Evolutionary conservation across 2,113 vertebrate genomes (phyloP), one percentile per base, ranked within the genome.

Genomic region (Paramormyrops kingsleyae): DNA sequence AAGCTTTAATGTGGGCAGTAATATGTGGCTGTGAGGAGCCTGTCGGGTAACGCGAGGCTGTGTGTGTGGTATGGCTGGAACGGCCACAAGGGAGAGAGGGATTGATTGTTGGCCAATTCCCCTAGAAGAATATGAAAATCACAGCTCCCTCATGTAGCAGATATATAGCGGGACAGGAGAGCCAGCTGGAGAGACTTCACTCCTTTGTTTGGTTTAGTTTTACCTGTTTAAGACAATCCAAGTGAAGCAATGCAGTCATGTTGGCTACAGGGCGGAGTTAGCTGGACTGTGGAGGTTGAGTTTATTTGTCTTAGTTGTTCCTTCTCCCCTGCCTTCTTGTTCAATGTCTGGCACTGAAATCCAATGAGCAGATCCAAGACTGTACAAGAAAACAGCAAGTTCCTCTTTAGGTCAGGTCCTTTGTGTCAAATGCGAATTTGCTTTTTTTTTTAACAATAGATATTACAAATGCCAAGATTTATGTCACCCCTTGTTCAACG

Each of bases 381-480:
- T 91, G 90, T 80, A 90, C 91, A 15, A 35, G 83, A 91, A 70
- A 56, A 62, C 31, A 88, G 90, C 91, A 94, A 95, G 91, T 87
- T 93, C 74, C 89, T 94, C 93, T 91, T 91, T 90, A 91, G 94
- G 94, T 95, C 94, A 94, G 42, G 84, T 92, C 90, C 88, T 91
- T 90, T 70, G 90, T 90, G 94, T 93, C 91, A 93, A 94, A 94
- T 91, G 90, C 50, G 77, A 90, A 93, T 92, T 92, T 92, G 92
- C 87, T 90, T 66, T 90, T 92, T 89, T 24, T 91, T 94, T 92
- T 89, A 92, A 90, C 21, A 89, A 89, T 52, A 89, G 77, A 85
- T 90, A 88, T 90, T 89, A 92, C 90, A 47, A 74, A 80, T 83
- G 91, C 91, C 93, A 93, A 91, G 88, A 92, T 94, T 94, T 92